A percentile compares a stretch with the other conserved stretches of the same genome.
Evolutionary conservation across 92 coral and sea anemone genomes (phyloP).

Genomic region (Epizoanthus fatuus): DNA sequence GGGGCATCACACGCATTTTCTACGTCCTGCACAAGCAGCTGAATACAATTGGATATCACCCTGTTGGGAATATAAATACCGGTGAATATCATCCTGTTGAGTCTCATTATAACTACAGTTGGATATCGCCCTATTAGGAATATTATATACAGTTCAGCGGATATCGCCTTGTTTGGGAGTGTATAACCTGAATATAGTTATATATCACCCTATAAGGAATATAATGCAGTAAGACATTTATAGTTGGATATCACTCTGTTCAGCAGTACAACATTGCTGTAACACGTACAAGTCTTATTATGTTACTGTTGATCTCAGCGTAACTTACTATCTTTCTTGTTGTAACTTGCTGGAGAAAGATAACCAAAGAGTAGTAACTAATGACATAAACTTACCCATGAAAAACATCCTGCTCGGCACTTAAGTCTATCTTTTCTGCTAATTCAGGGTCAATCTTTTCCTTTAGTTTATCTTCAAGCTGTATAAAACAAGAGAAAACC

Average conservation of each 20-base stretch:
- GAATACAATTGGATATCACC: conserved; percentile 98
- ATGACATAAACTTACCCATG: conserved; percentile 82
- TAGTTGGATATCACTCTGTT: too few relatives aligned
- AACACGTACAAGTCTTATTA: too few relatives aligned
- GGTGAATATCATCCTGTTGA: background rate
- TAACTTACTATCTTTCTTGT: too few relatives aligned
- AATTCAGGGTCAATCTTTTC: conserved; percentile 97
- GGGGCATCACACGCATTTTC: conserved; percentile 99
- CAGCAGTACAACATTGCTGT: too few relatives aligned
- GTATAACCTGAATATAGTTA: too few relatives aligned
- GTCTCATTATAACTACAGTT: too few relatives aligned
- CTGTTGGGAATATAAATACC: conserved; percentile 45
- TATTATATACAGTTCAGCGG: background rate
- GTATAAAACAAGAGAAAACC: background rate
- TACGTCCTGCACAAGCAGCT: conserved; percentile 93
- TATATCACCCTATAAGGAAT: too few relatives aligned
- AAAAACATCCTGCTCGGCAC: conserved; percentile 93
- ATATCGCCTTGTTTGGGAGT: background rate
- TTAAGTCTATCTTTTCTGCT: conserved; percentile 95
- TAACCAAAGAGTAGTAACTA: background rate
- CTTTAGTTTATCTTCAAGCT: conserved; percentile 96
- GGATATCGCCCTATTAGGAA: background rate
- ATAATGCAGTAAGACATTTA: too few relatives aligned
- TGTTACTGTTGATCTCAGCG: too few relatives aligned
- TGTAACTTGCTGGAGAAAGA: too few relatives aligned